Evolutionary conservation across 1,140 invertebrate species (phyloP).

Genomic region (Nephila pilipes): DNA sequence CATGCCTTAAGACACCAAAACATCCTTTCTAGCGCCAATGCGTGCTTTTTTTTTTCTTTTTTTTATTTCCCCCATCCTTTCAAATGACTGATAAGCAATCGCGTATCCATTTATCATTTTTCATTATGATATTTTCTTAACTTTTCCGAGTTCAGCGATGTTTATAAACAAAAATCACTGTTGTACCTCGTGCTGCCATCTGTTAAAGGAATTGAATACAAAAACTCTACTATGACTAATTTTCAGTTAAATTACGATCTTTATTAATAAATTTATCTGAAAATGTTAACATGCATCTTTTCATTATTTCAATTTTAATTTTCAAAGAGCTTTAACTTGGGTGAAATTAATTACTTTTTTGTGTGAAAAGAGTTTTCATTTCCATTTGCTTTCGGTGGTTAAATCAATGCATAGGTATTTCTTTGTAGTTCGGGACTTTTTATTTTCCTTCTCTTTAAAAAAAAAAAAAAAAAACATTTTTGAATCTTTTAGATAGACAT

Average conservation of each 20-base stretch:
- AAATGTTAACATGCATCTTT: no score
- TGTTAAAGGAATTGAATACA: neutral
- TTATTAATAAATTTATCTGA: no score
- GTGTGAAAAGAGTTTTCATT: no score
- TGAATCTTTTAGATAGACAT: no score
- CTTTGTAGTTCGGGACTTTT: no score
- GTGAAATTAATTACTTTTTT: no score
- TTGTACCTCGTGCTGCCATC: neutral
- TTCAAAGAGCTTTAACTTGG: no score
- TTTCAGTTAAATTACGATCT: neutral
- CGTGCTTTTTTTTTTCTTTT: neutral
- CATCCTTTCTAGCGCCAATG: neutral
- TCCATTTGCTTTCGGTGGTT: no score
- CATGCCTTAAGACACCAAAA: neutral
- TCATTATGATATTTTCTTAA: neutral
- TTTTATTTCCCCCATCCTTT: neutral
- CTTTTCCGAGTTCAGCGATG: neutral
- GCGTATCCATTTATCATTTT: slow-evolving; percentile 17
- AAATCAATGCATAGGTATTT: no score
- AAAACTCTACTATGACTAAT: neutral
- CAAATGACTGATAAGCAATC: neutral
- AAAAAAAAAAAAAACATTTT: no score
- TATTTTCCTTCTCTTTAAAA: no score
- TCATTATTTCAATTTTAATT: no score
- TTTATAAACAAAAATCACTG: neutral